These are phyloP conservation scores for Xiphophorus maculatus DNA, from an alignment of 2,113 vertebrate genomes.

Conservation along the genomic window DNA sequence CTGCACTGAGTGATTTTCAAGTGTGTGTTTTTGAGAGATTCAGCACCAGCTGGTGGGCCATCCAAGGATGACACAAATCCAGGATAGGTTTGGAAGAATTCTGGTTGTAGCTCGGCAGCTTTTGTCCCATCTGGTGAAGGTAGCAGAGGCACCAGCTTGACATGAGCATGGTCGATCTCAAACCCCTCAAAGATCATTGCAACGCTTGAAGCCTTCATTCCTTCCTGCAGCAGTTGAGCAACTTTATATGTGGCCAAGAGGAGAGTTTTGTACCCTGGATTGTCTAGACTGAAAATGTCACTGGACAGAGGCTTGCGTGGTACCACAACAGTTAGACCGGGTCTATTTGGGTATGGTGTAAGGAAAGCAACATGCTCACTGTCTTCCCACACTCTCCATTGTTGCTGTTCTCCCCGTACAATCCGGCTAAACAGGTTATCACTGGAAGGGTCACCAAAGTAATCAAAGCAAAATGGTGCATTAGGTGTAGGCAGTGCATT, in stretches of 20 bases:
- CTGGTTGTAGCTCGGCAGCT: constrained; percentile 30
- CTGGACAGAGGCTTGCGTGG: constrained; percentile 78
- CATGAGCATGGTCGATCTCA: constrained; percentile 81
- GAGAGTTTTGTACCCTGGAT: constrained; percentile 72
- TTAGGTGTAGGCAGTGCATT: constrained; percentile 72
- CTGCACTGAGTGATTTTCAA: constrained; percentile 69
- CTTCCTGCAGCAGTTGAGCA: constrained; percentile 69
- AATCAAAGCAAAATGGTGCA: constrained; percentile 74
- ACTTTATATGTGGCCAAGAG: constrained; percentile 72
- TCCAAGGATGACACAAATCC: constrained; percentile 79
- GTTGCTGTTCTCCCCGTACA: constrained; percentile 77
- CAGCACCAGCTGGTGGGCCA: constrained; percentile 69
- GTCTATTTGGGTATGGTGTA: constrained; percentile 80
- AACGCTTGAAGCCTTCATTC: constrained; percentile 70
- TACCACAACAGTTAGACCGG: constrained; percentile 79
- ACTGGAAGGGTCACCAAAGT: constrained; percentile 65
- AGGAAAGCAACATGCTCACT: constrained; percentile 79
- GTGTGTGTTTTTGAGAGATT: constrained; percentile 66
- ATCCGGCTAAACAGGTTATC: constrained; percentile 76
- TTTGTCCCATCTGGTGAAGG: constrained; percentile 49
- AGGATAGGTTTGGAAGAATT: constrained; percentile 72
- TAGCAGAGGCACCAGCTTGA: constrained; percentile 77
- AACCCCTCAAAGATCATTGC: constrained; percentile 81
- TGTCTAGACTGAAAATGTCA: constrained; percentile 74
- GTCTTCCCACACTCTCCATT: constrained; percentile 85